These are phyloP conservation scores for Zenarchopterus dispar DNA, from an alignment of 2,797 vertebrate species.

Conservation along the genomic window DNA sequence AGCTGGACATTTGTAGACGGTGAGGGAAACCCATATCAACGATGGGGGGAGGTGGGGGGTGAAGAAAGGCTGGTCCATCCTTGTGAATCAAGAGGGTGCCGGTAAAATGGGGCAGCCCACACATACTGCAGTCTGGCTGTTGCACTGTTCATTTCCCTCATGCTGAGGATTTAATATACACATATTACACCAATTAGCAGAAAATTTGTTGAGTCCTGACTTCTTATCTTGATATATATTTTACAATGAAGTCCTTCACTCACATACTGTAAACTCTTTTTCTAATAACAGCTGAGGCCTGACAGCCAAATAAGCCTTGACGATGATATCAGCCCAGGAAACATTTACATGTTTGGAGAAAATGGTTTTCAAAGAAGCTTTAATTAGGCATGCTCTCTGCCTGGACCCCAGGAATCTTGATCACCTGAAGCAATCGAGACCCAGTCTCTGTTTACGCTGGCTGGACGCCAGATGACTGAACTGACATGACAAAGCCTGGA, in stretches of 20 bases:
- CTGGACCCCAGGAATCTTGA: slow-evolving; percentile 52
- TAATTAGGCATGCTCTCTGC: slow-evolving; percentile 61
- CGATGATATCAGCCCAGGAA: slow-evolving; percentile 49
- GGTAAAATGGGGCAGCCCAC: slow-evolving; percentile 39
- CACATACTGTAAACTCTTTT: slow-evolving; percentile 16
- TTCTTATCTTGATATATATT: slow-evolving; percentile 32
- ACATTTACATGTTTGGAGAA: slow-evolving; percentile 54
- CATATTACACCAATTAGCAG: slow-evolving; percentile 17
- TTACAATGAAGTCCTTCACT: slow-evolving; percentile 32
- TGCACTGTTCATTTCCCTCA: slow-evolving; percentile 14
- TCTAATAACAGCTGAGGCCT: slow-evolving; percentile 32
- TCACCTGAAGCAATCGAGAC: slow-evolving; percentile 67
- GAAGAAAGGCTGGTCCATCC: slow-evolving; percentile 22
- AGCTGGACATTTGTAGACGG: slow-evolving; percentile 32
- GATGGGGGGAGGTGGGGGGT: slow-evolving; percentile 13
- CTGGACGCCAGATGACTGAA: slow-evolving; percentile 65
- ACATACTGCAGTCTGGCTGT: slow-evolving; percentile 23
- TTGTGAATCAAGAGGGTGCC: slow-evolving; percentile 25
- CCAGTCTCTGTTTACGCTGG: slow-evolving; percentile 69
- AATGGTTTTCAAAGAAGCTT: slow-evolving; percentile 44
- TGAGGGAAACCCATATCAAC: slow-evolving; percentile 41
- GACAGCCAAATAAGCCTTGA: slow-evolving; percentile 43
- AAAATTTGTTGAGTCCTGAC: slow-evolving; percentile 19
- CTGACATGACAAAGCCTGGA: slow-evolving; percentile 64
- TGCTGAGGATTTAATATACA: slow-evolving; percentile 8